phyloP scores from a whole-genome alignment of 2,113 vertebrate species.

The Lagopus muta region DNA sequence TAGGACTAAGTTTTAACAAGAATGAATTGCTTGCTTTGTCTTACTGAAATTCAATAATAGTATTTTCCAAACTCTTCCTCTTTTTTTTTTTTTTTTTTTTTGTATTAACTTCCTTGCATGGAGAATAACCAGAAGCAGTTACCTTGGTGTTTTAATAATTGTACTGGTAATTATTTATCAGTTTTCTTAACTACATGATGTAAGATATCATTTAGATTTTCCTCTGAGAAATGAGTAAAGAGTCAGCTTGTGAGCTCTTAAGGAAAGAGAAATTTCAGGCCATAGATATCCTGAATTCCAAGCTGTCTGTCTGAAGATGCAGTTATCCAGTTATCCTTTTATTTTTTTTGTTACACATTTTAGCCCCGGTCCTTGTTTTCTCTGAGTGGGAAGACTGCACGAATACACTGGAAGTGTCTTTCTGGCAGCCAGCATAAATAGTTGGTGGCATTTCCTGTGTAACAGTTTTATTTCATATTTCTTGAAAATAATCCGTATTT shows the following conservation, averaged over 20 bases:
- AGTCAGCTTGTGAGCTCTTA: rapidly evolving
- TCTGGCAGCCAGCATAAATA: not conserved
- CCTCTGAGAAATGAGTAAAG: not conserved
- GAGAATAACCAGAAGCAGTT: not conserved
- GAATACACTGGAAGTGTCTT: not conserved
- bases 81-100: not conserved
- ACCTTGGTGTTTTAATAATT: not conserved
- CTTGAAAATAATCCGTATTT: not conserved
- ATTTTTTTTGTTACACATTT: not conserved
- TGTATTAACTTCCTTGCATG: not conserved
- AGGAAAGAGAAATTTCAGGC: not conserved
- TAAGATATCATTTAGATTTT: not conserved
- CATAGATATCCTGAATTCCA: not conserved
- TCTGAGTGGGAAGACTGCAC: not conserved
- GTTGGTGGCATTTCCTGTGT: not conserved
- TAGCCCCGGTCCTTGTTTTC: not conserved
- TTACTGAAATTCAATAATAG: not conserved
- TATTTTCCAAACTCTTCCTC: not conserved
- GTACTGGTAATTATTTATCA: not conserved
- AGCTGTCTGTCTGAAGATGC: not conserved
- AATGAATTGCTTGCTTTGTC: not conserved
- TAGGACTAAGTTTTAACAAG: not conserved
- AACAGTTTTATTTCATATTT: not conserved
- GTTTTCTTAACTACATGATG: not conserved
- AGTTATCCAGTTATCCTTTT: not conserved